Evolutionary conservation across 1,140 invertebrate species (phyloP).

Genomic region (Tetranychus cinnabarinus): DNA sequence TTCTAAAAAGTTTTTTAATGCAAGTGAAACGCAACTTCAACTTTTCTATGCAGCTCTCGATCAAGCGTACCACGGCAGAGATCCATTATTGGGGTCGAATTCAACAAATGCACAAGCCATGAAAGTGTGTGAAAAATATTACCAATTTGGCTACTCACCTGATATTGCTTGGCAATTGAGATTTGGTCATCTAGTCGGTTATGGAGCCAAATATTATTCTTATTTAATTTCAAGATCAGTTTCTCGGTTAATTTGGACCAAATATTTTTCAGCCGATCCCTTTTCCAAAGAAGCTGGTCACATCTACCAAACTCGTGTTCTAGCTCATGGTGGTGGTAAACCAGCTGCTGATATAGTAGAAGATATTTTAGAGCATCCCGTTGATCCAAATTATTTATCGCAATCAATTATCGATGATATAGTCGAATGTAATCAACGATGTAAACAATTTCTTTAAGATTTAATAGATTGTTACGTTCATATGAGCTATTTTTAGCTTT

Average conservation of each 20-base stretch:
- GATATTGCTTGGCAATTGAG: constrained; percentile 86
- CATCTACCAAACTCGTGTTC: constrained; percentile 43
- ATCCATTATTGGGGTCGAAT: constrained; percentile 19
- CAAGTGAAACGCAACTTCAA: constrained; percentile 77
- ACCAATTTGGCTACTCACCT: constrained; percentile 56
- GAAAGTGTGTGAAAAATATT: constrained; percentile 55
- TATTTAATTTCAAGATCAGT: constrained; percentile 82
- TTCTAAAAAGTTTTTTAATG: constrained; percentile 58
- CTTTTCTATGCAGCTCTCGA: constrained; percentile 65
- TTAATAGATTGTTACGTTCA: too few relatives aligned
- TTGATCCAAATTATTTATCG: constrained; percentile 6
- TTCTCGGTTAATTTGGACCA: constrained; percentile 78
- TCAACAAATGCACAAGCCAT: constrained; percentile 47
- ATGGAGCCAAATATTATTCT: constrained; percentile 94
- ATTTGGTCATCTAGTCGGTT: constrained; percentile 87
- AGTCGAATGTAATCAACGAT: too few relatives aligned
- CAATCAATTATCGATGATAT: constrained; percentile 4
- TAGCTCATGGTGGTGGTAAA: constrained; percentile 67
- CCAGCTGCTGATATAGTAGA: constrained; percentile 42
- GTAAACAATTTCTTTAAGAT: too few relatives aligned
- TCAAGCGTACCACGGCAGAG: constrained; percentile 57
- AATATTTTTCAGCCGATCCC: constrained; percentile 58
- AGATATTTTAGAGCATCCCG: constrained; percentile 11
- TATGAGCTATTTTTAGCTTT: too few relatives aligned
- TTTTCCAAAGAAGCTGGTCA: constrained; percentile 48